A percentile compares a stretch with the other conserved stretches of the same genome.
Evolutionary conservation across 2,113 vertebrate species (phyloP).

Genomic region (Saccopteryx bilineata): DNA sequence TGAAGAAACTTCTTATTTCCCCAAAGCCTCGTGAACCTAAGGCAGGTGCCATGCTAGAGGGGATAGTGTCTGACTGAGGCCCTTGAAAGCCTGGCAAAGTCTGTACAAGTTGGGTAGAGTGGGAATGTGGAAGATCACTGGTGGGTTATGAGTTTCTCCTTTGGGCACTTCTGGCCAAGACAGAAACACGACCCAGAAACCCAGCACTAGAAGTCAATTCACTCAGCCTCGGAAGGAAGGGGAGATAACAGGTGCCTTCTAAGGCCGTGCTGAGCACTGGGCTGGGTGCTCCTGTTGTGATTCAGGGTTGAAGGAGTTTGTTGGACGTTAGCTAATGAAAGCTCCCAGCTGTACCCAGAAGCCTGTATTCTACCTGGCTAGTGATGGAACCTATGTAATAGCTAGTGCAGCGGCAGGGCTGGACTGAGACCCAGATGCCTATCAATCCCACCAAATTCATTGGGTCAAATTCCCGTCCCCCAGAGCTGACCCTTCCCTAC

Average conservation of each 20-base stretch:
- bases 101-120: no score
- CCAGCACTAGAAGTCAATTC: not conserved
- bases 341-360: not conserved
- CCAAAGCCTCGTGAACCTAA: not conserved
- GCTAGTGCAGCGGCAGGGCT: not conserved
- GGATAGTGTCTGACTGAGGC: not conserved
- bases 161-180: not conserved
- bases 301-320: not conserved
- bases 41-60: not conserved
- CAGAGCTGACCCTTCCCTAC: not conserved
- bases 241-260: rapidly evolving
- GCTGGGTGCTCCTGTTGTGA: not conserved
- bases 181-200: not conserved
- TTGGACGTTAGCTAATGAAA: not conserved
- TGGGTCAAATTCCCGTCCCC: not conserved
- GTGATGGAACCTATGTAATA: not conserved
- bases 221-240: not conserved
- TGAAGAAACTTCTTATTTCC: not conserved
- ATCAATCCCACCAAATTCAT: not conserved
- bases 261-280: rapidly evolving
- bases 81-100: not conserved
- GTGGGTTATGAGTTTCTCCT: no score
- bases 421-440: not conserved
- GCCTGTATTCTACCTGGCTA: not conserved
- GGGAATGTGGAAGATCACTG: not conserved